Evolutionary conservation across 2,888 invertebrate genomes (phyloP), one percentile per base, ranked within the genome.

Genomic region (Andrena trimmerana): DNA sequence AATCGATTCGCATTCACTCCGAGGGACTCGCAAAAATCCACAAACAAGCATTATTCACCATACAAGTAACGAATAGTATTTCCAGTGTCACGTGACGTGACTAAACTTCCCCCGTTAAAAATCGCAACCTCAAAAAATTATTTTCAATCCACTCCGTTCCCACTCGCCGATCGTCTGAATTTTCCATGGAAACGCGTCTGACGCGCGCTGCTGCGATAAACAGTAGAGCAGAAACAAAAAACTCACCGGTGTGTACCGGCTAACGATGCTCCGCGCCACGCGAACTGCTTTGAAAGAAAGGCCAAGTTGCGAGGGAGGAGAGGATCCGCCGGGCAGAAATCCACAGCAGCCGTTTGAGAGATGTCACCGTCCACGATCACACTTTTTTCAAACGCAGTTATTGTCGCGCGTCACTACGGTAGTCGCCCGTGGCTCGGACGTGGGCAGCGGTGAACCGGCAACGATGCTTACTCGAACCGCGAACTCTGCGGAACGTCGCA

Each of bases 221-320:
- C 10, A 57, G 16, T 33, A 24, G 42, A 50, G 33, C 7, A 7
- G 24, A 29, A 54, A 33, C 13, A 57, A 16, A 31, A 7, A 71
- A 87, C 87, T 87, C 88, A 87, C 87, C 87, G 52, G 86, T 83
- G 66, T 60, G 67, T 27, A 67, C 67, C 71, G 59, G 74, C 42
- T 67, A 63, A 78, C 79, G 74, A 85, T 79, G 78, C 79, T 85
- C 36, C 73, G 73, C 69, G 88, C 54, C 69, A 57, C 69, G 31
- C 29, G 42, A 33, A 73, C 65, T 66, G 48, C 68, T 60, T 29
- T 54, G 69, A n/a, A n/a, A 74, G 54, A 31, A 73, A 42, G 52
- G 81, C 68, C 73, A 29, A 52, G 59, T 29, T 42, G 42, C 42
- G 16, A 42, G 42, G 42, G 42, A 42, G 42, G 42, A 16, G 8